phyloP scores from a whole-genome alignment of 2,797 vertebrate genomes.

The Tauraco hartlaubi region DNA sequence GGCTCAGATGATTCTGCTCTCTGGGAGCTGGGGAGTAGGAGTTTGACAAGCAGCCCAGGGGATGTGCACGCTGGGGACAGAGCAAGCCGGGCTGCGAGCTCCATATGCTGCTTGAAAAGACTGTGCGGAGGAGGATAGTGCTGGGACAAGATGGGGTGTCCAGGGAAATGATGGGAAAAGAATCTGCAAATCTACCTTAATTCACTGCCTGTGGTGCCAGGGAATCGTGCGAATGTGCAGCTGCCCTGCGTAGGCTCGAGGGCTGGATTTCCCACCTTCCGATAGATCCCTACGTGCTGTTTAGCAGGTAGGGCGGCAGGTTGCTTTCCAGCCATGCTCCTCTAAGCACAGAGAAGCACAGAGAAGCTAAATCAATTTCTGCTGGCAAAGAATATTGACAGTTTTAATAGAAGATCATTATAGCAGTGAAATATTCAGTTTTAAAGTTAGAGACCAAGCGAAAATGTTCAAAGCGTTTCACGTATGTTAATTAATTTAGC shows the following conservation, averaged over 20 bases:
- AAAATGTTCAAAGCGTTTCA: constrained; percentile 38
- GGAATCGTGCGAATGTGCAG: not conserved
- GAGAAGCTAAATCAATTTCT: not conserved
- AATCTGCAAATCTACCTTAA: accelerated
- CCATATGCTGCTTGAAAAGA: not conserved
- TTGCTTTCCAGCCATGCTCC: not conserved
- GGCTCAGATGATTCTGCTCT: not conserved
- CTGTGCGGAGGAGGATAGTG: constrained; percentile 9
- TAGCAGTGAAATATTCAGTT: not conserved
- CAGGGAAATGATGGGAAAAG: not conserved
- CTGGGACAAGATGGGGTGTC: not conserved
- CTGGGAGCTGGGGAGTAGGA: constrained; percentile 16
- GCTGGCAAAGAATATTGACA: constrained; percentile 13
- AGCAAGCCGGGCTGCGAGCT: not conserved
- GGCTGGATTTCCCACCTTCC: not conserved
- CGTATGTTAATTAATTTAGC: constrained; percentile 28
- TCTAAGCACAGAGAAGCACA: not conserved
- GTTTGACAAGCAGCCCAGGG: constrained; percentile 41
- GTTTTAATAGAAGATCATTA: constrained; percentile 34
- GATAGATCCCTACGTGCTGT: accelerated
- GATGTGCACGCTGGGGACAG: not conserved
- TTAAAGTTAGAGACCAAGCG: constrained; percentile 25
- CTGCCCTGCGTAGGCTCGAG: not conserved
- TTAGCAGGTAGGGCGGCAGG: not conserved
- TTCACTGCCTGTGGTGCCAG: not conserved